Conservation (phyloP, 2,113 vertebrate species). For the Proteles cristata region DNA sequence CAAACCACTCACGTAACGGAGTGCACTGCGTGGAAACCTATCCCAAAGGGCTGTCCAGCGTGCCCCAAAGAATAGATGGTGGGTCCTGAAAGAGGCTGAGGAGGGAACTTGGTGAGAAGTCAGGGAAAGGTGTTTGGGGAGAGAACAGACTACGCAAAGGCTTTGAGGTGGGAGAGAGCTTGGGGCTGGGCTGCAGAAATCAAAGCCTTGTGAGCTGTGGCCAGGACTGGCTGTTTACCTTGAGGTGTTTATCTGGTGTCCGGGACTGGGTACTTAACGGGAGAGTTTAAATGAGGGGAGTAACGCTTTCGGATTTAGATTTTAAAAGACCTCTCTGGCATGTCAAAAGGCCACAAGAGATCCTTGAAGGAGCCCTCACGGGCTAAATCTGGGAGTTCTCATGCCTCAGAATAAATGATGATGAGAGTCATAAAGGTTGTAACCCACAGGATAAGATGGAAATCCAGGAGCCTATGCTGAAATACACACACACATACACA, state of each 20-base stretch:
- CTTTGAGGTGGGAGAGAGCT: not conserved
- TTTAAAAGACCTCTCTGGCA: constrained; percentile 6
- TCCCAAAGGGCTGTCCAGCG: not conserved
- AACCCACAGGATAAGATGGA: not conserved
- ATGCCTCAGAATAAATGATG: not conserved
- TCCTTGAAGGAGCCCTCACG: not conserved
- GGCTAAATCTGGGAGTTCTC: not conserved
- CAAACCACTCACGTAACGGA: not conserved
- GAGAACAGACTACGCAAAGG: constrained; percentile 12
- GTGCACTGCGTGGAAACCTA: not conserved
- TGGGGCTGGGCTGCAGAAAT: not conserved
- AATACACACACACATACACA: not conserved
- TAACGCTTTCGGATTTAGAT: not conserved
- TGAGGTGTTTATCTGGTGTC: not conserved
- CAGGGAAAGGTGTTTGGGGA: not conserved
- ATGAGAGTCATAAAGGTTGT: not conserved
- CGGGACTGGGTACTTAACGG: not conserved
- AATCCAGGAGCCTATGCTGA: not conserved
- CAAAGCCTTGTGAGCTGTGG: not conserved
- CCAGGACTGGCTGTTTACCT: not conserved
- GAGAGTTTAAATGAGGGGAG: not conserved
- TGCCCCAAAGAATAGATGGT: not conserved
- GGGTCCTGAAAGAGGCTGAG: not conserved
- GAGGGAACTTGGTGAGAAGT: not conserved
- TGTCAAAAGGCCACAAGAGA: not conserved